These are phyloP conservation scores for Acinonyx jubatus DNA, from an alignment of 2,113 vertebrate genomes.

Conservation along the genomic window DNA sequence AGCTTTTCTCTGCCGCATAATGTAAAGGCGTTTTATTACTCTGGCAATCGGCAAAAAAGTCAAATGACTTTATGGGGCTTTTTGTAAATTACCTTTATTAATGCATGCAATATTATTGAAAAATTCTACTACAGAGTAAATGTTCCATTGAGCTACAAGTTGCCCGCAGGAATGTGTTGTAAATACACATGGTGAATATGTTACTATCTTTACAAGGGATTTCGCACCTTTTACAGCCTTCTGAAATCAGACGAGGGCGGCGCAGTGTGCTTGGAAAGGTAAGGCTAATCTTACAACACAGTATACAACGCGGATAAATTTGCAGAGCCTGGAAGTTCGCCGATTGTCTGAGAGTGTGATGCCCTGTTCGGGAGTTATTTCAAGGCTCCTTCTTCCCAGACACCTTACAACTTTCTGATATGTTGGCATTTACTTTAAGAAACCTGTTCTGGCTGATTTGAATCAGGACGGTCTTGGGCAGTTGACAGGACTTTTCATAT, in stretches of 20 bases:
- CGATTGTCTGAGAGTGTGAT: background rate
- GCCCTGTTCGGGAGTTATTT: background rate
- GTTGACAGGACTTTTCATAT: background rate
- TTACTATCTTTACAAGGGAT: conserved; percentile 69
- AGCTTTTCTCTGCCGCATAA: conserved; percentile 15
- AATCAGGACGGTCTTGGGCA: conserved; percentile 8
- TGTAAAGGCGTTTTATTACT: conserved; percentile 67
- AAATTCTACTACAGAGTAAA: conserved; percentile 71
- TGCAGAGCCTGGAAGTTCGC: background rate
- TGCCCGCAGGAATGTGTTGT: conserved; percentile 66
- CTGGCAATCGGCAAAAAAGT: conserved; percentile 60
- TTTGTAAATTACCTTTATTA: conserved; percentile 81
- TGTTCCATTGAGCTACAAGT: conserved; percentile 72
- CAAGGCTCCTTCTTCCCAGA: background rate
- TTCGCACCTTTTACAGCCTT: conserved; percentile 46
- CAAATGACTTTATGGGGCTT: conserved; percentile 69
- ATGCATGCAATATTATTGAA: conserved; percentile 77
- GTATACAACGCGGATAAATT: background rate
- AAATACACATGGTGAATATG: conserved; percentile 67
- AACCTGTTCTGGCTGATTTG: conserved; percentile 41
- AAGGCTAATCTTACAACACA: background rate
- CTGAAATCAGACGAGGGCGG: conserved; percentile 11
- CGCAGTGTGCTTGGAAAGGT: background rate
- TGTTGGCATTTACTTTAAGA: conserved; percentile 27
- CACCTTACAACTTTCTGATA: background rate